Evolutionary conservation across 2,113 vertebrate species (phyloP), one percentile per base, ranked within the genome.

Genomic region (Zeus faber): DNA sequence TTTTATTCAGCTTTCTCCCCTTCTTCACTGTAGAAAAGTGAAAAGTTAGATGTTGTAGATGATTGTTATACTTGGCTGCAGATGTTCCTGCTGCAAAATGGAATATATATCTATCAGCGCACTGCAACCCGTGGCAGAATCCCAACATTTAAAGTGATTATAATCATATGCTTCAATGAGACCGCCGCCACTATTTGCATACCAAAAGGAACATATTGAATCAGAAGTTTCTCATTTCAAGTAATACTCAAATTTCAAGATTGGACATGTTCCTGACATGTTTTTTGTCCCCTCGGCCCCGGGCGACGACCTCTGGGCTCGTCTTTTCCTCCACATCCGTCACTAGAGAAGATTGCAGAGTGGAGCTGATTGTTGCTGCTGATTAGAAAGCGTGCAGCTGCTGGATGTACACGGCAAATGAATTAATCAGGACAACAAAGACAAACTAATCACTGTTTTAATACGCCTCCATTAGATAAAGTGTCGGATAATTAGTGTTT

Each of bases 391-490:
- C 62, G 24, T 70, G 74, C 82, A 88, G 82, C 83, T 86, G 85
- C 61, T 81, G 71, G 74, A 72, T 79, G 74, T 70, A 74, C 69
- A 26, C 49, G 50, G 43, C 9, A 49, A 81, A 76, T 77, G 60
- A 80, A 74, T 82, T 76, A 83, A 80, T 83, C 71, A 72, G 54
- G 58, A 65, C 69, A 66, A 87, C 83, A 82, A 84, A 82, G 70
- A 80, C 74, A 33, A 65, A 65, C 72, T 86, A 84, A 86, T 80
- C 75, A 74, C 58, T 72, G 77, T 83, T 84, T 87, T 84, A 85
- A 77, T 65, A 73, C 72, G 58, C 27, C 1, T 48, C 65, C 69
- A 87, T 88, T 83, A 84, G 61, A 74, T 67, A 26, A 70, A 83
- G 75, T 68, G 61, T 77, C 43, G 77, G 67, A 45, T 79, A 77